phyloP scores from a whole-genome alignment of 2,888 invertebrate species.

The Ommatoiulus sabulosus region DNA sequence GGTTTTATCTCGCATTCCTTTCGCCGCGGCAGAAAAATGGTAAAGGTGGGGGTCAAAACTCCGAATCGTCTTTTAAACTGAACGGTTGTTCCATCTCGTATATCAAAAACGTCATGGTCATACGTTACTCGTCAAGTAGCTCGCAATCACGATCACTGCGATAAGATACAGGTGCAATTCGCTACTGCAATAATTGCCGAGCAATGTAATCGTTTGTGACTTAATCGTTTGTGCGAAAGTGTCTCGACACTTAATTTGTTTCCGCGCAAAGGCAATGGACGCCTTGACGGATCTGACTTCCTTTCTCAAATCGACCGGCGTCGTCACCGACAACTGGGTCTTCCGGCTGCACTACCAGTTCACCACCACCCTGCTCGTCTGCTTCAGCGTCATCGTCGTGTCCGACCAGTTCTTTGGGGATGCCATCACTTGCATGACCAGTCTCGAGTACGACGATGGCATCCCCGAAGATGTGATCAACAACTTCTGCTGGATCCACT shows the following conservation, averaged over 20 bases:
- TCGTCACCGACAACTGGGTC: slow-evolving; percentile 63
- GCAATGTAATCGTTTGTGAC: too few relatives aligned
- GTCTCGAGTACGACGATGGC: background rate
- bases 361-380: slow-evolving; percentile 62
- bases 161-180: background rate
- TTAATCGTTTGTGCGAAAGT: background rate
- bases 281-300: background rate
- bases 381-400: slow-evolving; percentile 63
- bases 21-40: too few relatives aligned
- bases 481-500: slow-evolving; percentile 96
- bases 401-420: slow-evolving; percentile 63
- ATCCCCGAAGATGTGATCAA: slow-evolving; percentile 80
- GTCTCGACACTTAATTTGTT: background rate
- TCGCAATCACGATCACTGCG: background rate
- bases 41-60: too few relatives aligned
- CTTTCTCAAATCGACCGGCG: background rate
- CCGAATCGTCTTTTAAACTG: too few relatives aligned
- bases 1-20: too few relatives aligned
- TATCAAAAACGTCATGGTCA: background rate
- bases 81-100: too few relatives aligned
- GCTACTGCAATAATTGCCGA: background rate
- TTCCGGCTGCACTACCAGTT: slow-evolving; percentile 64
- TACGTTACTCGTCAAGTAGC: background rate
- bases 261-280: background rate
- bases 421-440: slow-evolving; percentile 63